Conservation (phyloP, 1,140 invertebrate genomes). For the Mycetomoellerius zeteki region DNA sequence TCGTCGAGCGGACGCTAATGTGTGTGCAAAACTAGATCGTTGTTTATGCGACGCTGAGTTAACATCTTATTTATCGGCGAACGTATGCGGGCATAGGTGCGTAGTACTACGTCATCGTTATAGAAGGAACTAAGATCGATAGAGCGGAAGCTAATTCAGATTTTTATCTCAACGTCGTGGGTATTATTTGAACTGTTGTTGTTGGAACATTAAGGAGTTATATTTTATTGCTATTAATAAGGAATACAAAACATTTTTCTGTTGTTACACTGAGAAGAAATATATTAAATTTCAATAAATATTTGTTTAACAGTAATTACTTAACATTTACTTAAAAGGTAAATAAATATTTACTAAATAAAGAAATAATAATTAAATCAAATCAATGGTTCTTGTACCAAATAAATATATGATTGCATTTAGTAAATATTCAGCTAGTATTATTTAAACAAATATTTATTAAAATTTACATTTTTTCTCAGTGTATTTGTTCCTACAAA, state of each 20-base stretch:
- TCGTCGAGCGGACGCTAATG: conserved; percentile 42
- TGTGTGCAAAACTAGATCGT: conserved; percentile 40
- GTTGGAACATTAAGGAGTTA: background rate
- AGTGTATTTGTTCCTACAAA: no score
- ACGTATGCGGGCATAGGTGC: conserved; percentile 40
- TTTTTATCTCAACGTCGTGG: conserved; percentile 29
- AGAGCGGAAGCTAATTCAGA: conserved; percentile 7
- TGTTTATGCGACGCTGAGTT: conserved; percentile 46
- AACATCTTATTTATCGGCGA: conserved; percentile 55
- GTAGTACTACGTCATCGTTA: conserved; percentile 40
- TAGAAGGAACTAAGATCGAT: conserved; percentile 39
- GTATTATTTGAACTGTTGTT: background rate
- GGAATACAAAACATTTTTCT: background rate
- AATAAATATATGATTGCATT: no score
- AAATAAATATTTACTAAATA: no score
- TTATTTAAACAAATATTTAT: no score
- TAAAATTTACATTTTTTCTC: no score
- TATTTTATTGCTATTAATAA: background rate
- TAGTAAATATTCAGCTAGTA: no score
- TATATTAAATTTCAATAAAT: no score
- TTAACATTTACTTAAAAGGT: no score
- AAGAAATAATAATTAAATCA: no score
- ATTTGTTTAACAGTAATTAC: no score
- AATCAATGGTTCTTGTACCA: no score
- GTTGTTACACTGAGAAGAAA: background rate